These are phyloP conservation scores for Spatula versicolor DNA, from an alignment of 2,797 vertebrate species.

Conservation along the genomic window DNA sequence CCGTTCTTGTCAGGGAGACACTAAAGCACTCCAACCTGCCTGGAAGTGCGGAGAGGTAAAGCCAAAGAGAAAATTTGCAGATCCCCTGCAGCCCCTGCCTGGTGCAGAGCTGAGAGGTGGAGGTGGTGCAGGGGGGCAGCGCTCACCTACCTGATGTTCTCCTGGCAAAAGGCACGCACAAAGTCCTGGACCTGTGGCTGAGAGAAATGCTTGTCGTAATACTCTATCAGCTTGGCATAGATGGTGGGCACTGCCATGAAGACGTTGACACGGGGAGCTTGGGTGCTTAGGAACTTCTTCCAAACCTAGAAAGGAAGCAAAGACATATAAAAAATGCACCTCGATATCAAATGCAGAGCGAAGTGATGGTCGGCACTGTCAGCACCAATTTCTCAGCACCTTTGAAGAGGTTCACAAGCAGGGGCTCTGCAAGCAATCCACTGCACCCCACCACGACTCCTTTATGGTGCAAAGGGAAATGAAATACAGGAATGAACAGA, in stretches of 20 bases:
- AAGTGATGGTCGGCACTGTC: fast-evolving
- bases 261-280: conserved; percentile 81
- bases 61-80: background rate
- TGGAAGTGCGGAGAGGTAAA: background rate
- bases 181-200: conserved; percentile 88
- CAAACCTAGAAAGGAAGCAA: conserved; percentile 84
- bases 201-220: conserved; percentile 86
- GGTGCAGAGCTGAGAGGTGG: background rate
- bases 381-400: background rate
- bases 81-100: background rate
- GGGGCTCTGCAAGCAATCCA: background rate
- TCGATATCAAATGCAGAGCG: background rate
- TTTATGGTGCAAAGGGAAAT: background rate
- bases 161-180: conserved; percentile 85
- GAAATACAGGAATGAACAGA: background rate
- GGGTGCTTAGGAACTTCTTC: conserved; percentile 82
- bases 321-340: background rate
- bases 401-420: background rate
- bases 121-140: background rate
- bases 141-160: conserved; percentile 87
- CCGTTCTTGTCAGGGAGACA: background rate
- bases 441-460: background rate
- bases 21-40: background rate
- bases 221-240: conserved; percentile 89
- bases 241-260: conserved; percentile 97